phyloP scores from a whole-genome alignment of 2,888 invertebrate species.

The Onthophagus sagittarius region DNA sequence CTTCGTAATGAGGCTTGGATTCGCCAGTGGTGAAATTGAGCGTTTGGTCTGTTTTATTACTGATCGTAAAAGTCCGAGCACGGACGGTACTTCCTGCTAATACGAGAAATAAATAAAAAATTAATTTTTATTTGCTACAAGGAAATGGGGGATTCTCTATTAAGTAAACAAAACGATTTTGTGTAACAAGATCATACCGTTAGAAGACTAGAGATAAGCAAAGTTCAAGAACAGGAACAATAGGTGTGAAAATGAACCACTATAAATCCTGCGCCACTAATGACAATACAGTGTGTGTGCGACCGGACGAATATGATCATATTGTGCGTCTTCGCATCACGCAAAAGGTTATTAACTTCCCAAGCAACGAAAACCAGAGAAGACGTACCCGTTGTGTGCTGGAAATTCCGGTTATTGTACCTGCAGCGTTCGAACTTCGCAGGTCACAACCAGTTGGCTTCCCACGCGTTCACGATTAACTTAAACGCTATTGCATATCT shows the following conservation, averaged over 20 bases:
- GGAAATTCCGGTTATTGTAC: not conserved
- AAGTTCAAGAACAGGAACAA: slow-evolving; percentile 12
- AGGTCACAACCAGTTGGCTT: not conserved
- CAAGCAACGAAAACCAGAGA: not conserved
- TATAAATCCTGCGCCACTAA: slow-evolving; percentile 22
- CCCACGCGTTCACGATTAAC: not conserved
- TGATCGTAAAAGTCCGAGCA: slow-evolving; percentile 7
- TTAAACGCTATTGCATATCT: not conserved
- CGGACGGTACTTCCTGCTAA: not conserved
- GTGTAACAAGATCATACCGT: not conserved
- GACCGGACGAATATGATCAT: slow-evolving; percentile 17
- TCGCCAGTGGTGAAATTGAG: slow-evolving; percentile 5
- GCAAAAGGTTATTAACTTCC: slow-evolving; percentile 18
- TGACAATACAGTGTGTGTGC: slow-evolving; percentile 14
- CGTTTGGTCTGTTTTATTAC: slow-evolving; percentile 8
- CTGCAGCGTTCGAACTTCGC: not conserved
- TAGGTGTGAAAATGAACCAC: slow-evolving; percentile 22
- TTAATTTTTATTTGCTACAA: not conserved
- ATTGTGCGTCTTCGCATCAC: slow-evolving; percentile 16
- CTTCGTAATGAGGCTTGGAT: not conserved
- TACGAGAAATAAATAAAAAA: not conserved
- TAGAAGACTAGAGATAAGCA: not conserved
- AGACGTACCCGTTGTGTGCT: not conserved
- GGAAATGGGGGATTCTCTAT: too few species aligned
- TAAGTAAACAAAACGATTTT: slow-evolving; percentile 26